phyloP scores from a whole-genome alignment of 2,888 invertebrate species.

The Microchrysa polita region DNA sequence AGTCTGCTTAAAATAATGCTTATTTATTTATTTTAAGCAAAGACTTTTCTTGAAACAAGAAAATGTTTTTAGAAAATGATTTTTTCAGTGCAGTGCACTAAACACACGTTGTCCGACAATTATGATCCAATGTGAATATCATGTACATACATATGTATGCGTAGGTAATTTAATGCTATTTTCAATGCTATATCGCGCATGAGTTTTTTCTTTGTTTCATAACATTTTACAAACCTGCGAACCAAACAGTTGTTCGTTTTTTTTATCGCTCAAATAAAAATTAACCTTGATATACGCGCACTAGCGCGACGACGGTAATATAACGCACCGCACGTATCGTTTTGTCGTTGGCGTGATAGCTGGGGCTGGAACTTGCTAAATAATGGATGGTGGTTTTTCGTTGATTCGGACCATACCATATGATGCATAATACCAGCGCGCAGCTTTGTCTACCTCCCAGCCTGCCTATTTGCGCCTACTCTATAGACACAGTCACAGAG shows the following conservation, averaged over 20 bases:
- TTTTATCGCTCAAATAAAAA: constrained; percentile 7
- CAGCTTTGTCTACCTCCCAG: neutral
- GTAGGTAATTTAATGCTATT: constrained; percentile 19
- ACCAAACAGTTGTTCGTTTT: constrained; percentile 2
- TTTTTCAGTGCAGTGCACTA: too few species aligned
- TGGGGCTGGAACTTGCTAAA: too few species aligned
- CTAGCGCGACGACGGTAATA: neutral
- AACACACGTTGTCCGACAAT: neutral
- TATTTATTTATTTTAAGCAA: too few species aligned
- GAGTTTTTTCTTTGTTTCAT: constrained; percentile 20
- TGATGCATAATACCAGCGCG: neutral
- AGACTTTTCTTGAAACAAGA: too few species aligned
- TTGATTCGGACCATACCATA: neutral
- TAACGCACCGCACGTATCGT: constrained; percentile 1
- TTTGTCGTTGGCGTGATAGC: neutral
- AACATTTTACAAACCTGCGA: neutral
- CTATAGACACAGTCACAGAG: too few species aligned
- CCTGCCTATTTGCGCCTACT: neutral
- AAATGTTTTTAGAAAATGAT: too few species aligned
- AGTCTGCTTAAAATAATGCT: too few species aligned
- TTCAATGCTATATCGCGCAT: constrained; percentile 16
- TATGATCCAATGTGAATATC: constrained; percentile 1
- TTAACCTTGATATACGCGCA: neutral
- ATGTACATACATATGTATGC: too few species aligned
- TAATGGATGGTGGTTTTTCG: neutral